phyloP scores from a whole-genome alignment of 2,888 invertebrate species.

The Diachrysia chrysitis region DNA sequence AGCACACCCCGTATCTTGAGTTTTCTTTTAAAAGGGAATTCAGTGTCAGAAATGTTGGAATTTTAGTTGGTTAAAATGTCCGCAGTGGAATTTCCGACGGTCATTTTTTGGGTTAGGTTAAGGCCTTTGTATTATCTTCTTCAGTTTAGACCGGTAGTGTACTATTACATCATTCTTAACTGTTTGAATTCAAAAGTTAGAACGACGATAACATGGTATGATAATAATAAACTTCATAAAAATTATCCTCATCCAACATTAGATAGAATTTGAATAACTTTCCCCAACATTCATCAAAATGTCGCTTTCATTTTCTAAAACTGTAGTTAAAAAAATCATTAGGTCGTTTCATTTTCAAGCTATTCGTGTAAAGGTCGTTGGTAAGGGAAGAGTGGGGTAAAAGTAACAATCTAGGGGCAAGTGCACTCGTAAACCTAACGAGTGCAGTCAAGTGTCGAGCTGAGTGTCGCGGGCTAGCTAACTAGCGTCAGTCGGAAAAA shows the following conservation, averaged over 20 bases:
- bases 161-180: neutral
- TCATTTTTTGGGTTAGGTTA: constrained; percentile 3
- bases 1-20: constrained; percentile 74
- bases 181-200: neutral
- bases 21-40: constrained; percentile 66
- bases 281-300: constrained; percentile 44
- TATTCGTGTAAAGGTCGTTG: constrained; percentile 54
- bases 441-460: constrained; percentile 74
- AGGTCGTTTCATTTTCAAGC: constrained; percentile 65
- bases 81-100: neutral
- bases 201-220: constrained; percentile 3
- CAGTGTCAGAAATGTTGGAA: constrained; percentile 45
- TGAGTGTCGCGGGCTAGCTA: constrained; percentile 72
- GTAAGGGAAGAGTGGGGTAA: constrained; percentile 59
- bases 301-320: constrained; percentile 36
- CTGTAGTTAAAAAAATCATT: constrained; percentile 65
- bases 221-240: constrained; percentile 21
- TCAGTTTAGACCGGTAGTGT: neutral
- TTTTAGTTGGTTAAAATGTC: constrained; percentile 47
- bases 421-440: constrained; percentile 76
- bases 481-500: constrained; percentile 71
- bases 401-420: constrained; percentile 77
- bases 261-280: constrained; percentile 37
- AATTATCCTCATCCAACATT: constrained; percentile 28
- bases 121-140: constrained; percentile 9